phyloP scores from a whole-genome alignment of 2,797 vertebrate genomes.

The Hippoglossus hippoglossus region DNA sequence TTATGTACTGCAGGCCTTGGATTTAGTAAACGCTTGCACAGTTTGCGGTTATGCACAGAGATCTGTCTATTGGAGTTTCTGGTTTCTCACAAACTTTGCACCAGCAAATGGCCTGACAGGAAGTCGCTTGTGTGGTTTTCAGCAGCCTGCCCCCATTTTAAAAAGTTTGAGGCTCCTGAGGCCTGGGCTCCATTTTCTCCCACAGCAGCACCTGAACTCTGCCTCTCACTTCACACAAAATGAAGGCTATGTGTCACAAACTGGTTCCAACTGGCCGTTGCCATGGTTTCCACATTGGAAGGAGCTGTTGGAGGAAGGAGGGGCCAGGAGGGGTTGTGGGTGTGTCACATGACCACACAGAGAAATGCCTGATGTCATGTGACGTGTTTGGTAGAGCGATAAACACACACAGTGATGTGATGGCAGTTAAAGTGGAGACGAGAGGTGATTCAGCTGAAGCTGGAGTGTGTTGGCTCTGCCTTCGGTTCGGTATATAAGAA shows the following conservation, averaged over 20 bases:
- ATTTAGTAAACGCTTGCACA: slow-evolving; percentile 15
- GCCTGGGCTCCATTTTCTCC: slow-evolving; percentile 87
- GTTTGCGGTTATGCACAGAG: slow-evolving; percentile 22
- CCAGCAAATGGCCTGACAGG: slow-evolving; percentile 76
- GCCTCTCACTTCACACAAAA: slow-evolving; percentile 89
- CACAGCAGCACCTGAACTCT: slow-evolving; percentile 87
- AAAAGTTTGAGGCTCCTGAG: slow-evolving; percentile 80
- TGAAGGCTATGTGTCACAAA: slow-evolving; percentile 91
- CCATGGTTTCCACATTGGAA: slow-evolving; percentile 90
- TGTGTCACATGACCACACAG: slow-evolving; percentile 88
- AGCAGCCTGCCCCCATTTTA: slow-evolving; percentile 67
- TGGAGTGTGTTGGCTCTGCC: slow-evolving; percentile 22
- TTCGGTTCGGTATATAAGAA: slow-evolving; percentile 20
- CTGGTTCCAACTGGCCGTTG: slow-evolving; percentile 92
- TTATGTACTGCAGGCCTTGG: slow-evolving; percentile 1
- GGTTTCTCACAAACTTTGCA: slow-evolving; percentile 56
- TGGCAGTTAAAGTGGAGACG: slow-evolving; percentile 57
- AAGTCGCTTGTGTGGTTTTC: slow-evolving; percentile 69
- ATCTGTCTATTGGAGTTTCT: slow-evolving; percentile 44
- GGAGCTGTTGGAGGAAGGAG: slow-evolving; percentile 84
- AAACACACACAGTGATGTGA: slow-evolving; percentile 83
- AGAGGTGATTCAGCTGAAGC: slow-evolving; percentile 45
- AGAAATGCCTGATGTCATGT: slow-evolving; percentile 89
- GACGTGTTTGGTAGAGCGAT: slow-evolving; percentile 81
- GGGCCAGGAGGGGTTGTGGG: slow-evolving; percentile 73